These are phyloP conservation scores for Lagothrix lagotricha DNA, from an alignment of 2,797 vertebrate species.

Conservation along the genomic window DNA sequence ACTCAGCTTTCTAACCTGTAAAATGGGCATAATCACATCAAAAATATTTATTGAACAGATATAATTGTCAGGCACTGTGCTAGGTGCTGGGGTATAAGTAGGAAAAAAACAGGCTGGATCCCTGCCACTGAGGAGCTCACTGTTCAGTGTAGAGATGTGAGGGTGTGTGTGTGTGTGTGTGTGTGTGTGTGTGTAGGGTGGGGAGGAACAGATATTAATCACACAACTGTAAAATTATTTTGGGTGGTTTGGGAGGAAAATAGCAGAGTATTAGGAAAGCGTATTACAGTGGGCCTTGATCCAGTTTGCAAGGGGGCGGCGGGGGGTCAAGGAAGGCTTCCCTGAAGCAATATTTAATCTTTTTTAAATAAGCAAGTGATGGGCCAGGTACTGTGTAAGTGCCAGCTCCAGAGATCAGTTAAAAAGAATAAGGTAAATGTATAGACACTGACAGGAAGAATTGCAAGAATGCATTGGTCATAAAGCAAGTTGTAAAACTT, in stretches of 20 bases:
- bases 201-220: background rate
- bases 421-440: slow-evolving; percentile 4
- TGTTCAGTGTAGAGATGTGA: background rate
- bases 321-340: background rate
- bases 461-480: slow-evolving; percentile 7
- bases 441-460: background rate
- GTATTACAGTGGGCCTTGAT: background rate
- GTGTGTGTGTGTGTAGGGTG: background rate
- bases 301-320: rapidly evolving
- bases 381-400: background rate
- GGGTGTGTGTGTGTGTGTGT: no score
- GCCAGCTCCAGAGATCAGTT: background rate
- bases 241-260: background rate
- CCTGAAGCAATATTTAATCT: background rate
- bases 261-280: background rate
- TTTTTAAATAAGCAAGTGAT: background rate
- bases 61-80: background rate
- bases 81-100: slow-evolving; percentile 10
- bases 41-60: slow-evolving; percentile 35
- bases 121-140: background rate
- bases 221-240: slow-evolving; percentile 8
- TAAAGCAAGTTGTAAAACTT: slow-evolving; percentile 22
- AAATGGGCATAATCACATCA: background rate
- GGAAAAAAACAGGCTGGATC: background rate
- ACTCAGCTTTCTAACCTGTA: background rate